Conservation (phyloP, 2,888 invertebrate species). For the Tetramorium bicarinatum region DNA sequence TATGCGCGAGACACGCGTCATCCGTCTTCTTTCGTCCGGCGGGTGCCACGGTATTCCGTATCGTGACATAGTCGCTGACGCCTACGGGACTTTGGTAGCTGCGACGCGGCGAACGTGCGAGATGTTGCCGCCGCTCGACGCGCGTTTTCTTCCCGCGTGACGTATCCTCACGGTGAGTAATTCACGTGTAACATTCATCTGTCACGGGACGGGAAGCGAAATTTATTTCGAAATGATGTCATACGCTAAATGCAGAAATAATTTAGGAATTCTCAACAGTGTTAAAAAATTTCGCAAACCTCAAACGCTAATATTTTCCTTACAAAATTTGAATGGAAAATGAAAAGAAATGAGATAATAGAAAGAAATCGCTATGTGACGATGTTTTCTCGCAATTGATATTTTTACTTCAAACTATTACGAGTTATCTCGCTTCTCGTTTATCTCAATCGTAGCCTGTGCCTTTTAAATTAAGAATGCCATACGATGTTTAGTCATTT, state of each 20-base stretch:
- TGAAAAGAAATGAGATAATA: not conserved
- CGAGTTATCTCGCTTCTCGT: not conserved
- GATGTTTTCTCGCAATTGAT: not conserved
- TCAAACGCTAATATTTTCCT: not conserved
- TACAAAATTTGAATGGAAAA: not conserved
- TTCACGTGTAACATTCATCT: not conserved
- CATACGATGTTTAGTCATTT: not conserved
- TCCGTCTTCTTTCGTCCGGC: constrained; percentile 13
- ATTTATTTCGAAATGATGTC: constrained; percentile 16
- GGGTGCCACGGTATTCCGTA: not conserved
- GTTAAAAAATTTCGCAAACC: not conserved
- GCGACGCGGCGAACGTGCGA: constrained; percentile 16
- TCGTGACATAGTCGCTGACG: not conserved
- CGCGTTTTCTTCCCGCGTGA: constrained; percentile 23
- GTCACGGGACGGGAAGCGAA: not conserved
- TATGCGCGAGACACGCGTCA: constrained; percentile 16
- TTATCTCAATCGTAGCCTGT: not conserved
- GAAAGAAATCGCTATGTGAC: not conserved
- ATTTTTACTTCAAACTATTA: not conserved
- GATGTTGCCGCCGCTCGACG: constrained; percentile 14
- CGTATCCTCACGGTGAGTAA: constrained; percentile 45
- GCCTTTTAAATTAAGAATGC: not conserved
- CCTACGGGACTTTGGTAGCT: not conserved
- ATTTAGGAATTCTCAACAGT: not conserved
- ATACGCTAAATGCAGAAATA: not conserved